Conservation (phyloP, 1,140 invertebrate genomes). For the Zaprionus capensis region DNA sequence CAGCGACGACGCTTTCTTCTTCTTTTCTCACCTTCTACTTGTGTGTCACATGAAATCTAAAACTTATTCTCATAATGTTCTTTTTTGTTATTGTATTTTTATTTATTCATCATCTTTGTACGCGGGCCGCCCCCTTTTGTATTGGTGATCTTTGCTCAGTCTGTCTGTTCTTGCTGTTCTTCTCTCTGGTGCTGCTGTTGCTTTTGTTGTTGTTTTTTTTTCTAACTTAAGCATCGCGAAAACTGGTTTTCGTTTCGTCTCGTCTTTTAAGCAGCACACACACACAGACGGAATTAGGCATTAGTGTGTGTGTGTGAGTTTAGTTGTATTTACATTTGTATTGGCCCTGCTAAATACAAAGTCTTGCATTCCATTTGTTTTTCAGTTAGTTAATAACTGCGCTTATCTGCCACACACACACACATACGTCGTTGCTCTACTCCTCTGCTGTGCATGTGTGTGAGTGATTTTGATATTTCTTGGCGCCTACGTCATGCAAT, state of each 20-base stretch:
- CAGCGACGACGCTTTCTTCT: conserved; percentile 39
- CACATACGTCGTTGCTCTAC: conserved; percentile 14
- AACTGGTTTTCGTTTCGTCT: conserved; percentile 64
- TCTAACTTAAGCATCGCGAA: conserved; percentile 74
- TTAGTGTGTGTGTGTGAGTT: conserved; percentile 10
- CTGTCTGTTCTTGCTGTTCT: conserved; percentile 24
- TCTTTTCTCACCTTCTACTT: conserved; percentile 27
- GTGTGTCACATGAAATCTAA: conserved; percentile 63
- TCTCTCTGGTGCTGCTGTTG: conserved; percentile 15
- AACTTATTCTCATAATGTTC: conserved; percentile 40
- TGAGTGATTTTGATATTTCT: conserved; percentile 63
- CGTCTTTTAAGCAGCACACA: conserved; percentile 40
- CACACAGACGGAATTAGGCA: conserved; percentile 21
- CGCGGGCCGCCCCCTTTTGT: conserved; percentile 38
- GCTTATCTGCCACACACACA: conserved; percentile 54
- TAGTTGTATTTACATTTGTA: conserved; percentile 37
- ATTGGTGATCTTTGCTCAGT: conserved; percentile 37
- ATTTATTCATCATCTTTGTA: conserved; percentile 34
- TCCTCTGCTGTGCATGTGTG: conserved; percentile 24
- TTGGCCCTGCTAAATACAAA: conserved; percentile 30
- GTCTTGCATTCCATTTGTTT: conserved; percentile 30
- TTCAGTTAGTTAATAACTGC: conserved; percentile 38
- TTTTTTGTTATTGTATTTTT: conserved; percentile 18
- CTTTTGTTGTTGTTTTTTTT: conserved; percentile 46
- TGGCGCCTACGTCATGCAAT: conserved; percentile 67